phyloP scores from a whole-genome alignment of 2,113 vertebrate species.

The Ochotona curzoniae region DNA sequence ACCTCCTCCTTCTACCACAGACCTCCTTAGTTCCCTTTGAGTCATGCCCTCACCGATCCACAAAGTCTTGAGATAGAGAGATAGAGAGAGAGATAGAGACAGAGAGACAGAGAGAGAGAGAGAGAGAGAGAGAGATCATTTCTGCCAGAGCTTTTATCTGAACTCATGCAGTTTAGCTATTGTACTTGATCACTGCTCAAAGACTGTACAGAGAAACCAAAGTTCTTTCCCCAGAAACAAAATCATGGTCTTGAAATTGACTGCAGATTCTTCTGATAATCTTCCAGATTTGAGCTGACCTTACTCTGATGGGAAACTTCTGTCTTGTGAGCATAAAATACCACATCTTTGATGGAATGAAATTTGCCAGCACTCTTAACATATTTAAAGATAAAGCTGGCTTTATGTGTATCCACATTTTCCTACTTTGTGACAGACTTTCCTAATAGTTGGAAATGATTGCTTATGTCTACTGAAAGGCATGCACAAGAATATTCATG shows the following conservation, averaged over 20 bases:
- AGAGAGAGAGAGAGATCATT: not conserved
- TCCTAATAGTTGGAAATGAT: slow-evolving; percentile 37
- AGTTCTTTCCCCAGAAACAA: not conserved
- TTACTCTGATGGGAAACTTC: not conserved
- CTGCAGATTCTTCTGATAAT: not conserved
- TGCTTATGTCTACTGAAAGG: not conserved
- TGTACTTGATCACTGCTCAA: not conserved
- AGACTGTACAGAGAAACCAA: not conserved
- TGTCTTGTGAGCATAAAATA: slow-evolving; percentile 8
- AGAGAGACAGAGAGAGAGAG: not conserved
- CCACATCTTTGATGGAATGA: not conserved
- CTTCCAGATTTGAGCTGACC: not conserved
- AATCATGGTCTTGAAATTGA: not conserved
- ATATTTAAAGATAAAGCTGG: slow-evolving; percentile 12
- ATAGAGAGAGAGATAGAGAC: not conserved
- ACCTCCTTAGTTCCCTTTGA: not conserved
- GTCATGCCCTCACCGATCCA: not conserved
- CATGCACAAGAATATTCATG: not conserved
- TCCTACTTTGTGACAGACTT: slow-evolving; percentile 28
- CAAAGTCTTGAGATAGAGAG: not conserved
- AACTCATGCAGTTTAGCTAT: not conserved
- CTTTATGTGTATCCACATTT: slow-evolving; percentile 53
- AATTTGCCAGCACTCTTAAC: slow-evolving; percentile 8
- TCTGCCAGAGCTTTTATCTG: not conserved
- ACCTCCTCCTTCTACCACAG: not conserved